These are phyloP conservation scores for Crocuta crocuta DNA, from an alignment of 2,113 vertebrate species.

Conservation along the genomic window DNA sequence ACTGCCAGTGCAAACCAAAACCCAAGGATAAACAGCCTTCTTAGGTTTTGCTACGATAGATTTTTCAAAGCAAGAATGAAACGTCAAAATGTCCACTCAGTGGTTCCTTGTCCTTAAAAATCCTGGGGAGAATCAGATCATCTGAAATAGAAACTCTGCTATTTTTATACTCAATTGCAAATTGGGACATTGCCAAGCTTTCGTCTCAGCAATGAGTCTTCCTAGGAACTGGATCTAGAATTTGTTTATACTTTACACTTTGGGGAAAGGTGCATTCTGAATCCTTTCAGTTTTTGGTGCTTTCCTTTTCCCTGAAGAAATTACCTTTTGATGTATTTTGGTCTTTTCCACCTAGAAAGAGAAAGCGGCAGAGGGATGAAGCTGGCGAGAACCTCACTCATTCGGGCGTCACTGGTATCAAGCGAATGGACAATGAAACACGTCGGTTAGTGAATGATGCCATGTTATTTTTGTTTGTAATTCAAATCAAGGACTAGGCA, in stretches of 20 bases:
- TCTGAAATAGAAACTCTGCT: conserved; percentile 71
- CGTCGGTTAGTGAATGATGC: neutral
- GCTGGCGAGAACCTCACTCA: neutral
- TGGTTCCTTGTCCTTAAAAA: conserved; percentile 69
- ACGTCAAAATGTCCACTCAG: conserved; percentile 36
- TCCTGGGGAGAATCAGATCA: conserved; percentile 61
- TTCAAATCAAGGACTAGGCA: neutral
- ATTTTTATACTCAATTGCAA: conserved; percentile 73
- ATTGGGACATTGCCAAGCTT: conserved; percentile 53
- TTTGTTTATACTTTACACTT: conserved; percentile 33
- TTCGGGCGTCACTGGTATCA: neutral
- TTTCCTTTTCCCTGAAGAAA: conserved; percentile 18
- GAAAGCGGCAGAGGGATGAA: neutral
- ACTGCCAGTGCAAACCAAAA: conserved; percentile 21
- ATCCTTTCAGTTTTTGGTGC: neutral
- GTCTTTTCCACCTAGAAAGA: conserved; percentile 15
- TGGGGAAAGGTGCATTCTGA: neutral
- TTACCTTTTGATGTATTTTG: neutral
- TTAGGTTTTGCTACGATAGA: neutral
- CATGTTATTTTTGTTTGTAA: conserved; percentile 50
- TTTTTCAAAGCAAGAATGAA: conserved; percentile 38
- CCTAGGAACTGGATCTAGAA: conserved; percentile 46
- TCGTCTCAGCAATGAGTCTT: conserved; percentile 39
- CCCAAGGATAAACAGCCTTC: neutral
- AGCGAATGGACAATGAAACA: neutral